Conservation (phyloP, 2,113 vertebrate genomes). For the Dipodomys stephensi region DNA sequence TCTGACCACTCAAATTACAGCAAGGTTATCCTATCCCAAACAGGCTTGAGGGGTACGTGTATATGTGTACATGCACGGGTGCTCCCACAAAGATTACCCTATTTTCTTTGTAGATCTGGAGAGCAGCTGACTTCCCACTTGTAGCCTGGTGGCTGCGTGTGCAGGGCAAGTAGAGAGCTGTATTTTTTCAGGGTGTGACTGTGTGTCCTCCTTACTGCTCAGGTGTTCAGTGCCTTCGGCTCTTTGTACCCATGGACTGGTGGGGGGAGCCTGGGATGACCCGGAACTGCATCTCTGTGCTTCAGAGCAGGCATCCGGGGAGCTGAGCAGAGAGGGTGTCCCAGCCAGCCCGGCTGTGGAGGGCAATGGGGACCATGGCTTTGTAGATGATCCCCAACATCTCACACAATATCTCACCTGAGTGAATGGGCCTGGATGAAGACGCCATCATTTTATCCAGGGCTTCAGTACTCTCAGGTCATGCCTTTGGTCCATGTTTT, state of each 20-base stretch:
- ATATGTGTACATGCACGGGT: background rate
- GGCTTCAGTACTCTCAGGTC: background rate
- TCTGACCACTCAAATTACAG: background rate
- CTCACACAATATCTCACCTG: accelerated
- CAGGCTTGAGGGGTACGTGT: background rate
- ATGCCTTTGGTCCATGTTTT: background rate
- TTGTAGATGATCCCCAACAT: background rate
- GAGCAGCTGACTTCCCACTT: too few species aligned
- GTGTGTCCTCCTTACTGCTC: background rate
- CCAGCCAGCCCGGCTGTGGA: accelerated
- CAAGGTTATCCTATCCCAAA: background rate
- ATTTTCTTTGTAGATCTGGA: background rate
- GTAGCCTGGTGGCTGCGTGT: too few species aligned
- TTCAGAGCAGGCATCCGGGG: too few species aligned
- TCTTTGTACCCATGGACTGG: background rate
- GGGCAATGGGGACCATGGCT: background rate
- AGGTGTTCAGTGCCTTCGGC: too few species aligned
- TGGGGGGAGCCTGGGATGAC: too few species aligned
- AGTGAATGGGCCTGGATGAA: background rate
- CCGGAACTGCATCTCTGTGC: background rate
- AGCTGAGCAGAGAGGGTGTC: background rate
- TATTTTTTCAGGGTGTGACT: background rate
- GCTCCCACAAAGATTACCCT: too few species aligned
- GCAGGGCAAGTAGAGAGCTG: background rate
- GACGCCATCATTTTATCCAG: background rate